Evolutionary conservation across 2,113 vertebrate genomes (phyloP).

Genomic region (Chloroceryle aenea): DNA sequence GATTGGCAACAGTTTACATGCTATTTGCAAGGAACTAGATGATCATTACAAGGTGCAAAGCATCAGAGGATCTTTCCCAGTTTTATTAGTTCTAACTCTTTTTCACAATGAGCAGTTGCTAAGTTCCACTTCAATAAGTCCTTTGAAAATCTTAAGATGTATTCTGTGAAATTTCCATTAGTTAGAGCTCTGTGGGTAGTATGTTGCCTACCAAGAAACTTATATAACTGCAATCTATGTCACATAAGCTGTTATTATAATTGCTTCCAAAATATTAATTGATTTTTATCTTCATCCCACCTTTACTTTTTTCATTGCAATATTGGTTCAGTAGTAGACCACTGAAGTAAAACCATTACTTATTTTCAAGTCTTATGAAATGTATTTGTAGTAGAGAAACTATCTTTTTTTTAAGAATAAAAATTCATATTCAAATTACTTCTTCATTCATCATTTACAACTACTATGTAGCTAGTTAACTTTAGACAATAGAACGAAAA

Average conservation of each 20-base stretch:
- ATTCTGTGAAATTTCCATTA: not conserved
- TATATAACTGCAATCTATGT: not conserved
- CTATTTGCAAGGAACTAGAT: not conserved
- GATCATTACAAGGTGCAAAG: not conserved
- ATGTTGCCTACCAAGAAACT: constrained; percentile 5
- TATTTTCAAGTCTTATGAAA: not conserved
- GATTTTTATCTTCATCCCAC: not conserved
- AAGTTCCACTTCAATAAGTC: not conserved
- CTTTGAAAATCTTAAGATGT: not conserved
- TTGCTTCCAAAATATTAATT: constrained; percentile 11
- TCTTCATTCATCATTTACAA: not conserved
- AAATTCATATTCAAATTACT: not conserved
- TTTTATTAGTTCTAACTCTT: not conserved
- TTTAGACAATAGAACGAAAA: not conserved
- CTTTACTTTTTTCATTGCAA: not conserved
- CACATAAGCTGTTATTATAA: not conserved
- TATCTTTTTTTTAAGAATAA: not conserved
- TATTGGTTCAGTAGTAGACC: not conserved
- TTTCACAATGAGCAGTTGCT: not conserved
- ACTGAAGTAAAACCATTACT: not conserved
- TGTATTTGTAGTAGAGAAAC: not conserved
- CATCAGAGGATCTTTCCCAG: not conserved
- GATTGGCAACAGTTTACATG: not conserved
- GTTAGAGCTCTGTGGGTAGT: not conserved
- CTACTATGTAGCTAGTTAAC: not conserved